Percentiles rank a stretch among this genome's conserved stretches.
Evolutionary conservation across 2,888 invertebrate genomes (phyloP).

Genomic region (Thera obeliscata): DNA sequence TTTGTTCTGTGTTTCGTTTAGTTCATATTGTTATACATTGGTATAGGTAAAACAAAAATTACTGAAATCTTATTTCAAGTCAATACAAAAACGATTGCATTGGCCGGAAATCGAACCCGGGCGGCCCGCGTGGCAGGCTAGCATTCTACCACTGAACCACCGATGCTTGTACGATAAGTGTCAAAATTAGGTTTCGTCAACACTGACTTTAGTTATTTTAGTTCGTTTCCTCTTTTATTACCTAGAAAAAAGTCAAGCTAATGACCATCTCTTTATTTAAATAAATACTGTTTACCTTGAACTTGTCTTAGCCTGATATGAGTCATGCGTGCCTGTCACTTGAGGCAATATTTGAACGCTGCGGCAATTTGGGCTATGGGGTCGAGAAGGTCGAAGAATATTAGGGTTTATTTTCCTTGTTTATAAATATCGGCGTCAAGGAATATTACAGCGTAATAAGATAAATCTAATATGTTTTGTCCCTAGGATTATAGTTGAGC

Average conservation of each 20-base stretch:
- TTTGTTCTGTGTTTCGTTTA: no score
- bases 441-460: background rate
- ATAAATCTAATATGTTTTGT: background rate
- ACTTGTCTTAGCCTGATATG: slow-evolving; percentile 8
- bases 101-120: slow-evolving; percentile 85
- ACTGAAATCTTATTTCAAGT: no score
- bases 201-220: background rate
- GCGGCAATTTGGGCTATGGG: slow-evolving; percentile 13
- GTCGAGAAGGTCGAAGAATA: slow-evolving; percentile 12
- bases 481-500: no score
- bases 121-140: slow-evolving; percentile 85
- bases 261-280: slow-evolving; percentile 29
- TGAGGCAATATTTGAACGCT: slow-evolving; percentile 23
- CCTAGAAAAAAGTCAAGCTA: no score
- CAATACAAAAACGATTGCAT: slow-evolving; percentile 56
- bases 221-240: background rate
- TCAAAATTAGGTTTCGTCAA: background rate
- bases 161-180: background rate
- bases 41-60: no score
- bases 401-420: slow-evolving; percentile 14
- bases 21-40: no score
- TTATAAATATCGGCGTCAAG: background rate
- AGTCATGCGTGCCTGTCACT: slow-evolving; percentile 12
- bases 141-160: slow-evolving; percentile 82
- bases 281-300: slow-evolving; percentile 18